Evolutionary conservation across 2,113 vertebrate genomes (phyloP), one percentile per base, ranked within the genome.

Genomic region (Odocoileus virginianus): DNA sequence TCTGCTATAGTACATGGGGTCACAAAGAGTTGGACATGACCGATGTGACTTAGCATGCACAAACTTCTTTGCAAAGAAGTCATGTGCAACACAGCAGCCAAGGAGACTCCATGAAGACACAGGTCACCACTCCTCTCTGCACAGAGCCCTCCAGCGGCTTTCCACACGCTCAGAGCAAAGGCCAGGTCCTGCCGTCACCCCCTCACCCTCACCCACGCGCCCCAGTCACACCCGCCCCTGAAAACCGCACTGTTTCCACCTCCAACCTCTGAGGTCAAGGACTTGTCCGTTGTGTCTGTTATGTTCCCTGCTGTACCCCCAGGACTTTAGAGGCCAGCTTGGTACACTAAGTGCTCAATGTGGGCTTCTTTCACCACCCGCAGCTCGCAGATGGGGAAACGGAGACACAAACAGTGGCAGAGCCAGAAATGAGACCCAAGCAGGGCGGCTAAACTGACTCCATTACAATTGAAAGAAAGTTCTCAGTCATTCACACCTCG

Each of bases 161-260:
- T 16, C 33, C 5, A 12, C 1, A 0, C 0, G 0, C 91, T 83
- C 76, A n/a, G 30, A 55, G 55, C 61, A 33, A 83, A 67, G 57
- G 21, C 67, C 25, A 45, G 10, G 50, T 19, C 21, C 60, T 10
- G 4, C 0, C 2, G 33, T 6, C 45, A 58, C 21, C 16, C 17
- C 23, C 25, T 3, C 13, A 25, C 28, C 11, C 28, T 36, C 0
- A 0, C 8, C 45, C 47, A 5, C 28, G 12, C 0, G 0, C 17
- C 61, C 43, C 13, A 9, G 82, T 8, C 64, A 27, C 4, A 7
- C 9, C 12, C 0, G 0, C 52, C 28, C 64, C 28, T 12, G 8
- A 33, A 54, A 60, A 64, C 21, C 0, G 4, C 40, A 2, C 27
- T 7, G 60, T 28, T 79, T 79, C 57, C 91, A 55, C 16, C 16